phyloP scores from a whole-genome alignment of 2,888 invertebrate species.

The Eupithecia subfuscata region DNA sequence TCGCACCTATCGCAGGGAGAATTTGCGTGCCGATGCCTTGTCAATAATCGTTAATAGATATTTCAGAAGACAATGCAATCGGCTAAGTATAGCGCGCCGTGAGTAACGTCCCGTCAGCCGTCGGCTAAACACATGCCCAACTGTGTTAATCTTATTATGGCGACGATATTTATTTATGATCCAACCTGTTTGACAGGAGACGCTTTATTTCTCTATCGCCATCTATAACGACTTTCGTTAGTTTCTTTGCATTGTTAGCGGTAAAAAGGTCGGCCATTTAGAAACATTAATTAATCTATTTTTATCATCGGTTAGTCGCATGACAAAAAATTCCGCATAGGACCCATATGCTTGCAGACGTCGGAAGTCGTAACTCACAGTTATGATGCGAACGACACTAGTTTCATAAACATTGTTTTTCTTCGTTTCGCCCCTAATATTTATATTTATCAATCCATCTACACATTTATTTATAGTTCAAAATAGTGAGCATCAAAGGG shows the following conservation, averaged over 20 bases:
- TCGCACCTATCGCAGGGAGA: conserved; percentile 80
- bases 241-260: conserved; percentile 38
- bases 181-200: conserved; percentile 73
- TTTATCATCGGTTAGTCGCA: conserved; percentile 55
- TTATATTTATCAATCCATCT: conserved; percentile 85
- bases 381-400: conserved; percentile 84
- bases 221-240: conserved; percentile 37
- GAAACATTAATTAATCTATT: conserved; percentile 57
- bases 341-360: conserved; percentile 77
- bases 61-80: conserved; percentile 83
- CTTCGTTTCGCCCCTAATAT: conserved; percentile 84
- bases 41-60: conserved; percentile 84
- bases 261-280: conserved; percentile 40
- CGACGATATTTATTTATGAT: conserved; percentile 78
- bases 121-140: conserved; percentile 65
- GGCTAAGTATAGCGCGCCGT: conserved; percentile 79
- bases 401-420: conserved; percentile 85
- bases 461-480: conserved; percentile 83
- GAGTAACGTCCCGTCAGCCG: conserved; percentile 74
- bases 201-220: conserved; percentile 62
- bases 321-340: conserved; percentile 76
- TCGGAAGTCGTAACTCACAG: conserved; percentile 84
- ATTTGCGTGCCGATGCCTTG: conserved; percentile 83
- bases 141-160: conserved; percentile 82
- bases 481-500: conserved; percentile 82